Evolutionary conservation across 2,113 vertebrate species (phyloP), one percentile per base, ranked within the genome.

Genomic region (Lagopus muta): DNA sequence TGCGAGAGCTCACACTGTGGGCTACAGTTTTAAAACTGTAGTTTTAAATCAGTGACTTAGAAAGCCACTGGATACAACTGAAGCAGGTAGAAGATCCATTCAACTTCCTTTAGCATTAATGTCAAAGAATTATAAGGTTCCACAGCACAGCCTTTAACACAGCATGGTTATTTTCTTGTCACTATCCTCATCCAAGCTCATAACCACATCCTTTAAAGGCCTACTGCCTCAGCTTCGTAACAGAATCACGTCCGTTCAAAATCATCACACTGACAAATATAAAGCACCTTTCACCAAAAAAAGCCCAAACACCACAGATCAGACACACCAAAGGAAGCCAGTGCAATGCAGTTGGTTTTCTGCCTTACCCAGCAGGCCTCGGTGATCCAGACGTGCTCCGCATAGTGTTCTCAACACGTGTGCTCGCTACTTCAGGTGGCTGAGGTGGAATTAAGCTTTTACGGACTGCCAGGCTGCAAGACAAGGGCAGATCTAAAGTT

Each of bases 371-470:
- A 80, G 98, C 98, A 92, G 99, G 99, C 85, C 99, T 97, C 9
- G 99, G 99, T 13, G 99, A 99, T 83, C 99, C 99, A 3, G 99
- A 98, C 2, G 98, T 98, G 95, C 97, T 98, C 32, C 99, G 97
- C 95, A 99, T 95, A 0, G 97, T 97, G 42, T 97, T 97, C 83
- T 99, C 99, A 2, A 99, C 97, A 70, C 99, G 98, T 4, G 98
- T 98, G 82, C 97, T 96, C 32, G 97, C 94, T 38, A 98, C 95
- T 61, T 99, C 99, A 86, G 97, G 97, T 47, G 99, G 97, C 95
- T 99, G 99, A 45, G 98, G 98, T 20, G 99, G 98, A 95, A 99
- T 99, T 91, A 99, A 97, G 89, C 98, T 99, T 97, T 99, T 99
- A 93, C 99, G 98, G 72, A 99, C 99, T 81, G 99, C 98, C 95